These are phyloP conservation scores for Tichodroma muraria DNA, from an alignment of 2,113 vertebrate species.

Conservation along the genomic window DNA sequence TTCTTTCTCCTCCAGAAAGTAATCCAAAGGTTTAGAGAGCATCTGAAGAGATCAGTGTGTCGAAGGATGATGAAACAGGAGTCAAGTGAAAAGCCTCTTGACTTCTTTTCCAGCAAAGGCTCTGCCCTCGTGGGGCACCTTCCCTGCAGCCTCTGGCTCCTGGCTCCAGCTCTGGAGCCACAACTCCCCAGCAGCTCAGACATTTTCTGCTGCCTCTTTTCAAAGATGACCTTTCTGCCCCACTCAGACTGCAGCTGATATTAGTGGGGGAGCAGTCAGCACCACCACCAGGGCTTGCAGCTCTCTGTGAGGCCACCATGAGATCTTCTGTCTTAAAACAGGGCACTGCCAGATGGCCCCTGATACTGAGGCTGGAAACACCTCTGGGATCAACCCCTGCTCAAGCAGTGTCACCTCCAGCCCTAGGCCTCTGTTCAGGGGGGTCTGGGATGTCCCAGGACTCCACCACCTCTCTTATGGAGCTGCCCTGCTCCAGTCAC, in stretches of 20 bases:
- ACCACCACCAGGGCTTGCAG: background rate
- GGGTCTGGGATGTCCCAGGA: background rate
- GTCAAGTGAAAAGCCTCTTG: background rate
- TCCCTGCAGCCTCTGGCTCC: background rate
- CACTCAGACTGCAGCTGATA: background rate
- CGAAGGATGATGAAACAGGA: background rate
- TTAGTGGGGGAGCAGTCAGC: background rate
- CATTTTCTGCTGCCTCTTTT: background rate
- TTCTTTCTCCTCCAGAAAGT: background rate
- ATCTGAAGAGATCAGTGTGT: background rate
- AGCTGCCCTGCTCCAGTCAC: background rate
- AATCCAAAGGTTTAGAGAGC: background rate
- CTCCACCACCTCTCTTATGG: background rate
- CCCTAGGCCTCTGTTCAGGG: background rate
- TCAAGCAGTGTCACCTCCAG: background rate
- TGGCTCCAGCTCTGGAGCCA: background rate
- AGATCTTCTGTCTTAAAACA: background rate
- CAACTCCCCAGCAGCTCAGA: background rate
- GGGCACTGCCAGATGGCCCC: background rate
- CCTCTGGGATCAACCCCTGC: background rate
- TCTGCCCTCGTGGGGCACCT: rapidly evolving
- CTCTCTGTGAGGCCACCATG: background rate
- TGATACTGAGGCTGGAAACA: background rate
- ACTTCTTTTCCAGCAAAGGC: background rate
- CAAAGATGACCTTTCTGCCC: background rate